Base-by-base conservation (phyloP, 35 echinoderm and acorn worm species). In the Nesometra sesokonis region DNA sequence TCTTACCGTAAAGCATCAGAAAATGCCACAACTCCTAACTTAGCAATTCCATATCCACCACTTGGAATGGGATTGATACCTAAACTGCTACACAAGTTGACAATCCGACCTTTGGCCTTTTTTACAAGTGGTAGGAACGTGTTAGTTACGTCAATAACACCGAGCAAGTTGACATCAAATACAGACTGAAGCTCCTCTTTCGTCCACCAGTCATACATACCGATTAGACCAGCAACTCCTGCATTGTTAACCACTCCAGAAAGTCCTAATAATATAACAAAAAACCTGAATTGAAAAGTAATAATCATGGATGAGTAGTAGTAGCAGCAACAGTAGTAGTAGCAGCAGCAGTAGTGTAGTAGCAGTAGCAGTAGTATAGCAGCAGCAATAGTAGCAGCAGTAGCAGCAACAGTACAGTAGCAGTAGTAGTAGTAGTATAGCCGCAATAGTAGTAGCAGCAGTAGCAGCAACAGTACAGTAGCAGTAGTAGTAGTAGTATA, bases 211-310 rank as follows among this genome's bases (percentile, higher is more conserved):
- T 92, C 90, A 47, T 83, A 36, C 19, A 77, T 82, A 79, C 90
- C 85, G 13, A 77, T 46, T 34, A 84, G 77, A 0, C 90, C 81
- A 15, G 57, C 39, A 46, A 92, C 31, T 31, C 90, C 90, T 52
- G 90, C 90, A 84, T 92, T 92, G 86, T 92, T 92, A 33, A 92
- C 90, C 29, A 92, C 29, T 23, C 90, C 90, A 80, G 81, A 92
- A 23, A 92, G 36, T 80, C 86, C 90, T 88, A 85, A 17, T 46
- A 30, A 82, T n/a, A 30, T 23, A 78, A 27, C 3, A 9, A 78
- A 30, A 32, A n/a, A n/a, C n/a, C n/a, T 57, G 11, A 57, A 57
- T 13, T 57, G 11, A 13, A 57, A 57, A 57, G n/a, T n/a, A n/a
- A n/a, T n/a, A n/a, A n/a, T n/a, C n/a, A n/a, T n/a, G n/a, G n/a